phyloP scores from a whole-genome alignment of 1,140 invertebrate genomes.

The Myzus persicae region DNA sequence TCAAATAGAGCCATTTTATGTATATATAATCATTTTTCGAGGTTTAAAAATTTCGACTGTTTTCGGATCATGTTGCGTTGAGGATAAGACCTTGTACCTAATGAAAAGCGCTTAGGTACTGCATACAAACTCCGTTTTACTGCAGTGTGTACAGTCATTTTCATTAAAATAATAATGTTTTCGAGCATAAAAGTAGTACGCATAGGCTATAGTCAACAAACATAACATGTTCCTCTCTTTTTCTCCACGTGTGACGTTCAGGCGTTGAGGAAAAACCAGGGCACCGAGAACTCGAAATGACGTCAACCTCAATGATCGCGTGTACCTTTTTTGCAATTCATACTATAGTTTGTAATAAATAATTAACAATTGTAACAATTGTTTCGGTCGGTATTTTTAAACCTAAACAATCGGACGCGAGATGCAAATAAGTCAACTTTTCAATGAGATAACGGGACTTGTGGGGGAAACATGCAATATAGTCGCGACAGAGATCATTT shows the following conservation, averaged over 20 bases:
- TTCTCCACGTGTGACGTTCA: not conserved
- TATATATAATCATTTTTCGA: fast-evolving
- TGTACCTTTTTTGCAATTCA: not conserved
- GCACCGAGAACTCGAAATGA: not conserved
- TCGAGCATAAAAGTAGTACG: too few relatives aligned
- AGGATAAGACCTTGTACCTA: not conserved
- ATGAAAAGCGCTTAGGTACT: too few relatives aligned
- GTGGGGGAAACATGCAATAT: not conserved
- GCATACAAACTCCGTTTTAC: too few relatives aligned
- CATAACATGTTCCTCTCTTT: too few relatives aligned
- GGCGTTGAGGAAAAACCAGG: not conserved
- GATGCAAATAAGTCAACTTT: not conserved
- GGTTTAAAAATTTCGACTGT: not conserved
- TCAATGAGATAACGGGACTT: not conserved
- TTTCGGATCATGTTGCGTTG: too few relatives aligned
- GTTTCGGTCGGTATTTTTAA: not conserved
- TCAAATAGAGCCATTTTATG: not conserved
- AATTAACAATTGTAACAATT: too few relatives aligned
- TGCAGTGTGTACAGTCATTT: too few relatives aligned
- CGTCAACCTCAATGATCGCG: too few relatives aligned
- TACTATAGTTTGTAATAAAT: too few relatives aligned
- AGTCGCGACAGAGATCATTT: not conserved
- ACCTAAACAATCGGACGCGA: not conserved
- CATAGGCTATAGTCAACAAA: too few relatives aligned
- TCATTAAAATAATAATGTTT: too few relatives aligned